Evolutionary conservation across 2,113 vertebrate genomes (phyloP).

Genomic region (Xiphophorus hellerii): DNA sequence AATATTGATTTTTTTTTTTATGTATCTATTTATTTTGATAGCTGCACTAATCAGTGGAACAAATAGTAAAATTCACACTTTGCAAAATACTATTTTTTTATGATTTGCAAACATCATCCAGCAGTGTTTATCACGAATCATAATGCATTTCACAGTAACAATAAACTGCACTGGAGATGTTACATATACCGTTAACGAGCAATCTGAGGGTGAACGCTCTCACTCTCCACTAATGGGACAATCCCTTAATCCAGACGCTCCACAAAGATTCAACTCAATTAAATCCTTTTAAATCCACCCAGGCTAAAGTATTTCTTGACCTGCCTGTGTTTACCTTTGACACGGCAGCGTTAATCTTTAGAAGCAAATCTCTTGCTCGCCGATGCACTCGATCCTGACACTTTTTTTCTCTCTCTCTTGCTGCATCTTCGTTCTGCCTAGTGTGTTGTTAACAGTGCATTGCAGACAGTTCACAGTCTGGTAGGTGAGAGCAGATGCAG

Average conservation of each 20-base stretch:
- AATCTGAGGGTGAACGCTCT: constrained; percentile 11
- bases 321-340: neutral
- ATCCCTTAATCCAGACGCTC: constrained; percentile 10
- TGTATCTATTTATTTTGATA: too few relatives aligned
- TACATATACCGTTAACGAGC: neutral
- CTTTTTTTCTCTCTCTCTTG: neutral
- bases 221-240: constrained; percentile 17
- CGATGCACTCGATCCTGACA: constrained; percentile 8
- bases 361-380: constrained; percentile 15
- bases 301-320: constrained; percentile 1
- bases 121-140: neutral
- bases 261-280: constrained; percentile 27
- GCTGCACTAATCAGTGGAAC: too few relatives aligned
- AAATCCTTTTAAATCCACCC: constrained; percentile 43
- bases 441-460: constrained; percentile 6
- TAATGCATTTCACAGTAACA: neutral
- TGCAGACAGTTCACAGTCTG: constrained; percentile 1
- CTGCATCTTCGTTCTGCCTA: neutral
- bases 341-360: neutral
- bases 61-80: too few relatives aligned
- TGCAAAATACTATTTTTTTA: too few relatives aligned
- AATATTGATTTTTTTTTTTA: too few relatives aligned
- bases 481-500: constrained; percentile 2
- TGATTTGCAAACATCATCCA: too few relatives aligned
- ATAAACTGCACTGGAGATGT: neutral